A percentile compares a stretch with the other conserved stretches of the same genome.
Evolutionary conservation across 1,140 invertebrate genomes (phyloP).

Genomic region (Ganaspis sp.): DNA sequence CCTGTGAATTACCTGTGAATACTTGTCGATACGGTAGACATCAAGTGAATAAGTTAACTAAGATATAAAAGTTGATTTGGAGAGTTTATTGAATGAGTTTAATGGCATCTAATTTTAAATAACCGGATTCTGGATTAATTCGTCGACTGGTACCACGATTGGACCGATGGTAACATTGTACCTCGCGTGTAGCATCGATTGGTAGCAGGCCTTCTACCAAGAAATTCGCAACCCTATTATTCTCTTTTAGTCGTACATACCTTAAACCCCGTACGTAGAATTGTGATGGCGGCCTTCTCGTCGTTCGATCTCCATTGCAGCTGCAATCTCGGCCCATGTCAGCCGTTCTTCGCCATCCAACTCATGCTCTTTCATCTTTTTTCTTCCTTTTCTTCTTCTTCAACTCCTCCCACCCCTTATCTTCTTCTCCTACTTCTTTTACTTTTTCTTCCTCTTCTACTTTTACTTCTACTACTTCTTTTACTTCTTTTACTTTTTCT

Average conservation of each 20-base stretch:
- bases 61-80: not conserved
- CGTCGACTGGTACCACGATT: conserved; percentile 48
- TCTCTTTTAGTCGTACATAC: conserved; percentile 58
- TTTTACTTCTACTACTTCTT: too few species aligned
- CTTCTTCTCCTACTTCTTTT: conserved; percentile 40
- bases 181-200: conserved; percentile 58
- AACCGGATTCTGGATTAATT: conserved; percentile 54
- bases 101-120: conserved; percentile 42
- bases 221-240: conserved; percentile 65
- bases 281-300: conserved; percentile 67
- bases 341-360: conserved; percentile 69
- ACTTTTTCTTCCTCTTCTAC: conserved; percentile 47
- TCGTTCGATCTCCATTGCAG: conserved; percentile 59
- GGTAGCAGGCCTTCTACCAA: conserved; percentile 56
- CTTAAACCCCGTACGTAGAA: conserved; percentile 64
- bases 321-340: conserved; percentile 63
- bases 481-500: too few species aligned
- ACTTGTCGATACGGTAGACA: too few species aligned
- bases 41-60: not conserved
- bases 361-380: conserved; percentile 43
- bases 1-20: too few species aligned
- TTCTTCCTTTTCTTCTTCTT: conserved; percentile 26
- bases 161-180: conserved; percentile 57
- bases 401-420: conserved; percentile 24
- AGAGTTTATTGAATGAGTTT: conserved; percentile 1